Evolutionary conservation across 2,113 vertebrate species (phyloP).

Genomic region (Machaerirhynchus nigripectus): DNA sequence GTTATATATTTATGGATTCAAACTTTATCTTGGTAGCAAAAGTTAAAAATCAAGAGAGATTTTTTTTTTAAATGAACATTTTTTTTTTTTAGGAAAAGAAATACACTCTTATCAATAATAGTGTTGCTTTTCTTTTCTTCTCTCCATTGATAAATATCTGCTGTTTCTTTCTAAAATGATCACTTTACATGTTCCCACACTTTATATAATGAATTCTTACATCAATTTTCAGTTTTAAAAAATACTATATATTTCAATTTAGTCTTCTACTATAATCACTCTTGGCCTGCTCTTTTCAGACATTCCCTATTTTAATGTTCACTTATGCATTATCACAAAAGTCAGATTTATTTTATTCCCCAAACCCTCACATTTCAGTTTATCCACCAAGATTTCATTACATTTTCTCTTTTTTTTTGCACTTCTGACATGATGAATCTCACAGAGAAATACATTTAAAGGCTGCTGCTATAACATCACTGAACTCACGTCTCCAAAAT

Average conservation of each 20-base stretch:
- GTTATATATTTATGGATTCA: background rate
- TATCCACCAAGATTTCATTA: background rate
- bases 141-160: background rate
- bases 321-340: background rate
- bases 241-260: background rate
- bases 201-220: background rate
- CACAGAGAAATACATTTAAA: background rate
- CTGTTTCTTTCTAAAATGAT: background rate
- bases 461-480: background rate
- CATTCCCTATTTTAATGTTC: background rate
- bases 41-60: background rate
- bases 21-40: background rate
- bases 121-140: background rate
- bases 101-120: background rate
- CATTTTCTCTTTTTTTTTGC: background rate
- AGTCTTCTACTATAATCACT: background rate
- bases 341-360: background rate
- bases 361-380: background rate
- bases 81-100: background rate
- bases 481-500: background rate
- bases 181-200: background rate
- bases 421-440: background rate
- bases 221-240: background rate
- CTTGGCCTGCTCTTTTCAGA: background rate
- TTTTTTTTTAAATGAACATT: background rate